Percentiles rank a stretch among this genome's conserved stretches.
Evolutionary conservation across 2,113 vertebrate genomes (phyloP).

Genomic region (Bambusicola thoracicus): DNA sequence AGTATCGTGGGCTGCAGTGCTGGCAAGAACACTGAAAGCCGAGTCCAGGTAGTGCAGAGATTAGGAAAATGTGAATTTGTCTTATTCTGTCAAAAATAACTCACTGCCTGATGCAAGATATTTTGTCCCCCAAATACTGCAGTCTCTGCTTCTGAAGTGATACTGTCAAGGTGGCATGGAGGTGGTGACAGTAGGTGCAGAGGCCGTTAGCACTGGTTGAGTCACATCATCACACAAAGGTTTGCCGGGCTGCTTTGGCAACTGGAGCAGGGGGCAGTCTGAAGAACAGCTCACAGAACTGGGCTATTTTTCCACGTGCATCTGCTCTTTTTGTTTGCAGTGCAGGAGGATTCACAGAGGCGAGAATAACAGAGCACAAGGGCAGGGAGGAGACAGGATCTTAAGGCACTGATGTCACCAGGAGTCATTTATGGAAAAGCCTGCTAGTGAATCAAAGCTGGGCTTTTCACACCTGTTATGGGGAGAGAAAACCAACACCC

Average conservation of each 20-base stretch:
- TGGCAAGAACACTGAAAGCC: neutral
- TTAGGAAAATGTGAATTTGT: neutral
- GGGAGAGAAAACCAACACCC: neutral
- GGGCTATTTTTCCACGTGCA: neutral
- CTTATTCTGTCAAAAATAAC: neutral
- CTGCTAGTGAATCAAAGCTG: neutral
- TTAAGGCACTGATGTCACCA: neutral
- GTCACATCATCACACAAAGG: neutral
- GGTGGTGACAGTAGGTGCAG: neutral
- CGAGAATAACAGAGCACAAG: neutral
- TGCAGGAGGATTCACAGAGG: neutral
- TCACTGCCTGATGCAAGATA: neutral
- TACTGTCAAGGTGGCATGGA: neutral
- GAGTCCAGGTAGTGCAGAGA: neutral
- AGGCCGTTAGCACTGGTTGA: neutral
- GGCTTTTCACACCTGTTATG: neutral
- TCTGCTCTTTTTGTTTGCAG: neutral
- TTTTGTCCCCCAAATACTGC: neutral
- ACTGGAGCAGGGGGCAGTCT: neutral
- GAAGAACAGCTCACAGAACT: neutral
- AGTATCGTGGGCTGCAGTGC: neutral
- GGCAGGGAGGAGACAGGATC: neutral
- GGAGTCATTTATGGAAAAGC: neutral
- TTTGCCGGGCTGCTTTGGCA: neutral
- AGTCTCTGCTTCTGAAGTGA: neutral